A percentile compares a stretch with the other conserved stretches of the same genome.
These are phyloP conservation scores for Solen grandis DNA, from an alignment of 1,140 invertebrate genomes.

Conservation along the genomic window DNA sequence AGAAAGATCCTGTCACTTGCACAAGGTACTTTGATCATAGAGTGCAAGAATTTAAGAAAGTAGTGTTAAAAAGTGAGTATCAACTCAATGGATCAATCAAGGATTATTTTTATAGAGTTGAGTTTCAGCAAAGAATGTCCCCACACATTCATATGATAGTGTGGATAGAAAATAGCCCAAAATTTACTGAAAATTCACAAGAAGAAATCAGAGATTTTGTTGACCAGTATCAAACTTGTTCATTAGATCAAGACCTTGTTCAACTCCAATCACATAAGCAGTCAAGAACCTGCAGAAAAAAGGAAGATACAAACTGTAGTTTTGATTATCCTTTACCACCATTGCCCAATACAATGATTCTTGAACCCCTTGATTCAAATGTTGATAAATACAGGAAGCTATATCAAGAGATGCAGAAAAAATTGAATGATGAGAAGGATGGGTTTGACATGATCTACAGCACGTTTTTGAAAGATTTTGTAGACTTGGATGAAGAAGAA, in stretches of 20 bases:
- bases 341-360: slow-evolving; percentile 51
- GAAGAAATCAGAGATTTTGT: slow-evolving; percentile 38
- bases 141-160: slow-evolving; percentile 80
- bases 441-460: slow-evolving; percentile 29
- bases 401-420: slow-evolving; percentile 28
- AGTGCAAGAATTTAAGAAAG: slow-evolving; percentile 9
- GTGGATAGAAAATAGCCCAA: slow-evolving; percentile 77
- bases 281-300: slow-evolving; percentile 60
- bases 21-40: slow-evolving; percentile 11
- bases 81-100: slow-evolving; percentile 24
- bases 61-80: slow-evolving; percentile 31
- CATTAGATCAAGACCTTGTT: slow-evolving; percentile 2
- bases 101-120: no score
- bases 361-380: slow-evolving; percentile 55
- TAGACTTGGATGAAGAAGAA: slow-evolving; percentile 32
- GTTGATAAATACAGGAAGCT: slow-evolving; percentile 27
- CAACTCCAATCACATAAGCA: slow-evolving; percentile 64
- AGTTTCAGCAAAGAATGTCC: slow-evolving; percentile 76
- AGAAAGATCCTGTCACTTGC: slow-evolving; percentile 9
- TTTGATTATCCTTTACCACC: slow-evolving; percentile 63
- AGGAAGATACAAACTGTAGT: slow-evolving; percentile 46
- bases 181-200: slow-evolving; percentile 28
- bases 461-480: slow-evolving; percentile 21
- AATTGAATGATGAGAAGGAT: slow-evolving; percentile 34
- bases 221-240: slow-evolving; percentile 47